These are phyloP conservation scores for pig (Sus scrofa) DNA, from an alignment of 2,113 vertebrate species.

Conservation along the genomic window T2T-Sscrofa CM000824.6:192688001-192688500, in stretches of 20 bases:
- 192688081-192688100: neutral
- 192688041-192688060: neutral
- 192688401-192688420: no score
- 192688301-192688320: neutral
- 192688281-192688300: conserved; percentile 60
- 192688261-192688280: conserved; percentile 48
- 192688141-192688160: neutral
- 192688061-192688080: neutral
- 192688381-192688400: neutral
- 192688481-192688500: neutral
- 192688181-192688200: neutral
- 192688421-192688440: neutral
- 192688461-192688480: neutral
- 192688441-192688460: neutral
- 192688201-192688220: conserved; percentile 42
- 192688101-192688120: neutral
- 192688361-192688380: neutral
- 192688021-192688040: neutral
- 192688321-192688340: neutral
- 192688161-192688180: conserved; percentile 49
- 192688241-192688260: conserved; percentile 16
- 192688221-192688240: conserved; percentile 48
- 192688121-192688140: conserved; percentile 24
- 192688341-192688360: neutral
- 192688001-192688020: conserved; percentile 1